Base-by-base conservation (phyloP, 2,797 vertebrate genomes). In the Aplochiton taeniatus region DNA sequence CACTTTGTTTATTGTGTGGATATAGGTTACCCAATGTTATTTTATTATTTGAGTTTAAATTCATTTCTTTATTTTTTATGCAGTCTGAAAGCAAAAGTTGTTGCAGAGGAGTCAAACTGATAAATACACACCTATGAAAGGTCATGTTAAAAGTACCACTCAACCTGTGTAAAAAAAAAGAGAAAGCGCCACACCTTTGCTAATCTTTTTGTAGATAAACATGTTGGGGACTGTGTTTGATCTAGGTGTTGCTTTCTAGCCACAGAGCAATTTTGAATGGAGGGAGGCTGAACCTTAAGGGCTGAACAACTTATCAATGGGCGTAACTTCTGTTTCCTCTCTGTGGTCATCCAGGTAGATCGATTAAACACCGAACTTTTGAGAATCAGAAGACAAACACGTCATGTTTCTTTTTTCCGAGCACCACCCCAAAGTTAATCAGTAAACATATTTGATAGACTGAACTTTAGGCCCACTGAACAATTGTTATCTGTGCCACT, bases 391-490 rank as follows among this genome's bases (percentile, higher is more conserved):
- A 45, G 16, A 14, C 57, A 73, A 53, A 41, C 61, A 42, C 10
- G 14, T 41, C 50, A 61, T 31, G 7, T 73, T 58, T 53, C 8
- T 61, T 16, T 73, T 64, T 68, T 56, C 44, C 46, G 51, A 46
- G 51, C 49, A 18, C n/a, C 48, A 42, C 67, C 62, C 66, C 56
- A 14, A 4, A 0, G 42, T 54, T 20, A 19, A 55, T 88, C 78
- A 71, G 74, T 80, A 78, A 61, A 55, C 4, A 0, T 47, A 72
- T 58, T 61, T 71, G 60, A 66, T 13, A 49, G 65, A 43, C 70
- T 83, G 84, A 84, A 79, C 88, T 84, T 83, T 87, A 83, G 82
- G 61, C 85, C 59, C 64, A 42, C 16, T 77, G 20, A 76, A 77
- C 72, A 81, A 84, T 86, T 66, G 78, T 11, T 47, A 19, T 31